Evolutionary conservation across 2,113 vertebrate species (phyloP), one percentile per base, ranked within the genome.

Genomic region (Fregata magnificens): DNA sequence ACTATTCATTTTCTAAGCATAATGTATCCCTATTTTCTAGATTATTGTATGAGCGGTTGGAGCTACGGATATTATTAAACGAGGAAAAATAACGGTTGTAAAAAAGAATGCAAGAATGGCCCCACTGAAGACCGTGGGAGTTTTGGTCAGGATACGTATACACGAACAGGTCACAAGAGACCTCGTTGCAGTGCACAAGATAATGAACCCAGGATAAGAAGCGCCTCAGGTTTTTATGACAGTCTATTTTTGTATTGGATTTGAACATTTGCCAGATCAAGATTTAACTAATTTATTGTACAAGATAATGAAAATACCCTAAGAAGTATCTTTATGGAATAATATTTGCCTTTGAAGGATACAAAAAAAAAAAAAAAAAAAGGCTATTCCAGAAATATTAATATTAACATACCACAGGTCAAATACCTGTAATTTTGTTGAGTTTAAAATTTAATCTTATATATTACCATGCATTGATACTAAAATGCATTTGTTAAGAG

Each of bases 201-300:
- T 9, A 26, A 38, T 0, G 26, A 67, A 9, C 6, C 22, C 42
- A 0, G 1, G 13, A 1, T 3, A 42, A 44, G 72, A 29, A 66
- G 4, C 72, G 31, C 3, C 62, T 69, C 53, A 21, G 55, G 15
- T 40, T 36, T 66, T 53, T 8, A 22, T 18, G 29, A 22, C 9
- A 16, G 14, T 22, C 5, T 20, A 2, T 32, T 93, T 89, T 62
- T 42, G 6, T 22, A 6, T 13, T 59, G 59, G 11, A 40, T 50
- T 44, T 26, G 28, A 79, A n/a, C 3, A 10, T 63, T 78, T 62
- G 10, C 47, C 32, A 29, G 15, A 16, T 61, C 24, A 6, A 8
- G 36, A 42, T 71, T 58, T 10, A 42, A 45, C 31, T 28, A 6
- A 40, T 74, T 55, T 29, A 52, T 85, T 38, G 47, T 14, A 11